Evolutionary conservation across 2,797 vertebrate species (phyloP).

Genomic region (Telmatherina bonti): DNA sequence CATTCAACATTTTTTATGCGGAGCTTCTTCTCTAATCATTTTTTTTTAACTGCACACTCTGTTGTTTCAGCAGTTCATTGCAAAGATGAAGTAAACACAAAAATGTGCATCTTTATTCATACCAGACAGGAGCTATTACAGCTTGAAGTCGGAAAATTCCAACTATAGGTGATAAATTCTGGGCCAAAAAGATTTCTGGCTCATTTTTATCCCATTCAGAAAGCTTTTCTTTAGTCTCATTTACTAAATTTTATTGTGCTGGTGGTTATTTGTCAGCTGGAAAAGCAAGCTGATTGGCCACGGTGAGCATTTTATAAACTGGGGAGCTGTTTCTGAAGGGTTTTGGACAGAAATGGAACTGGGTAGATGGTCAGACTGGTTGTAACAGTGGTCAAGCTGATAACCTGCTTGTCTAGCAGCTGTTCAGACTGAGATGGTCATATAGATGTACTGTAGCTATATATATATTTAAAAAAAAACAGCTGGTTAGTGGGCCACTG

Average conservation of each 20-base stretch:
- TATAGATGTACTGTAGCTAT: too few species aligned
- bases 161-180: background rate
- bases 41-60: background rate
- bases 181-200: background rate
- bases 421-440: background rate
- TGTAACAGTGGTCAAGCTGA: background rate
- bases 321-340: background rate
- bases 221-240: background rate
- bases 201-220: background rate
- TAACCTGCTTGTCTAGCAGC: background rate
- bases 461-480: too few species aligned
- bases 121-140: background rate
- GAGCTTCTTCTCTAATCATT: constrained; percentile 2
- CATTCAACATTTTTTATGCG: constrained; percentile 8
- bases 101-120: constrained; percentile 8
- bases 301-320: background rate
- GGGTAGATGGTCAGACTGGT: too few species aligned
- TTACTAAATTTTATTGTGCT: background rate
- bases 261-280: background rate
- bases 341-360: background rate
- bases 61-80: constrained; percentile 10
- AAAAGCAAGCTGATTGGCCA: background rate
- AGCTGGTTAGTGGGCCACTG: background rate
- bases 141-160: background rate
- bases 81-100: constrained; percentile 4